Base-by-base conservation (phyloP, 1,140 invertebrate genomes). In the Bombus balteatus region DNA sequence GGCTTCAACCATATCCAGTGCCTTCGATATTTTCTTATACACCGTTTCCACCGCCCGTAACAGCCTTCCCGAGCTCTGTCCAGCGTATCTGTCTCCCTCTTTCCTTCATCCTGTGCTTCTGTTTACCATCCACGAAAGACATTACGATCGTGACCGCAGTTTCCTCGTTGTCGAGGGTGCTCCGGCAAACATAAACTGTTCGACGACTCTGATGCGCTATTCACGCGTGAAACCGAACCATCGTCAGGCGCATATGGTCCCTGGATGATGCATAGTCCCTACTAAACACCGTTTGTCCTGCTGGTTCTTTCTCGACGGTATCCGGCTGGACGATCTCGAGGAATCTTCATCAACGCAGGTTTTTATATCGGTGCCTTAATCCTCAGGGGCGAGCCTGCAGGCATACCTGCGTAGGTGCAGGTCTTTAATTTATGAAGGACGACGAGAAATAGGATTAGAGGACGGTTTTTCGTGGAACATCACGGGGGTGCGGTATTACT, bases 221-320 rank as follows among this genome's bases (percentile, higher is more conserved):
- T 57, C 73, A 77, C 81, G 74, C 81, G 73, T 77, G 74, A 77
- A 66, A 57, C 43, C 59, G 43, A 77, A 3, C 13, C 73, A 32
- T 22, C 32, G 41, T 37, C n/a, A 25, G 43, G 6, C 81, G 28
- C 81, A 76, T 83, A 75, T 59, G 41, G 59, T 53, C 43, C 6
- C 18, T 18, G 65, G 53, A 80, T 85, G 68, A 85, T 85, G 47
- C 66, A 79, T 65, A 37, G 68, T 10, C 37, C n/a, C 22, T 37
- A 12, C 22, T 13, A 28, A 53, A 75, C 5, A 57, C 9, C 22
- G 22, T 53, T 41, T 25, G 25, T 43, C n/a, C 32, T 68, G 13
- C 28, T 25, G 12, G n/a, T 34, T 47, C 47, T 32, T 9, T 13
- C 32, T n/a, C 22, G 6, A 18, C 34, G 25, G 34, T 47, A 34